Evolutionary conservation across 1,140 invertebrate species (phyloP).

Genomic region (Microplitis mediator): DNA sequence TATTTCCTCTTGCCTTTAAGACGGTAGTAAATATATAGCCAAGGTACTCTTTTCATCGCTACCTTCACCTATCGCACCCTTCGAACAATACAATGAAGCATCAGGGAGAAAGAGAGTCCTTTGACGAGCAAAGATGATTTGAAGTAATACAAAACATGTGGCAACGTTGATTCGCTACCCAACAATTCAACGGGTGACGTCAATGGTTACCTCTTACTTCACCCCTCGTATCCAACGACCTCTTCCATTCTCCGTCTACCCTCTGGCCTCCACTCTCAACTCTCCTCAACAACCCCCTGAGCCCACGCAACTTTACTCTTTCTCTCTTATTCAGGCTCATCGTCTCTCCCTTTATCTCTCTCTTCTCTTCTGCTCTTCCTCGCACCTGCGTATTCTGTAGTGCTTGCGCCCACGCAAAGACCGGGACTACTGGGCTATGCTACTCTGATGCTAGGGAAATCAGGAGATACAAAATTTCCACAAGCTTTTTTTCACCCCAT

Average conservation of each 20-base stretch:
- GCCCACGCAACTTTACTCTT: not conserved
- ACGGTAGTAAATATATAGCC: not conserved
- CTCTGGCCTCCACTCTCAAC: not conserved
- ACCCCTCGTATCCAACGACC: not conserved
- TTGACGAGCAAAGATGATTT: not conserved
- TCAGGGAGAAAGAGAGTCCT: too few species aligned
- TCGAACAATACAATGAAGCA: not conserved
- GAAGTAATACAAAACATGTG: slow-evolving; percentile 10
- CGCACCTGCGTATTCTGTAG: not conserved
- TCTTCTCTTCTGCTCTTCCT: not conserved
- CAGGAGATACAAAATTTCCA: slow-evolving; percentile 6
- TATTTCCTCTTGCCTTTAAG: not conserved
- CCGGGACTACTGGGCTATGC: not conserved
- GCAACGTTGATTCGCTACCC: slow-evolving; percentile 19
- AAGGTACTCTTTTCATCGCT: not conserved
- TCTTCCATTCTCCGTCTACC: not conserved
- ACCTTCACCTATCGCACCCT: not conserved
- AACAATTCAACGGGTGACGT: slow-evolving; percentile 18
- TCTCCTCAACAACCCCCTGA: not conserved
- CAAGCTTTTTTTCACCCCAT: not conserved
- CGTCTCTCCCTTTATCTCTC: not conserved
- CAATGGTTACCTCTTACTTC: slow-evolving; percentile 19
- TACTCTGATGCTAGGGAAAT: not conserved
- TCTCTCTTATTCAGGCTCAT: too few species aligned
- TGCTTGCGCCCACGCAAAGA: slow-evolving; percentile 16